Conservation (phyloP, 2,797 vertebrate species). For the Galagoides demidoff region DNA sequence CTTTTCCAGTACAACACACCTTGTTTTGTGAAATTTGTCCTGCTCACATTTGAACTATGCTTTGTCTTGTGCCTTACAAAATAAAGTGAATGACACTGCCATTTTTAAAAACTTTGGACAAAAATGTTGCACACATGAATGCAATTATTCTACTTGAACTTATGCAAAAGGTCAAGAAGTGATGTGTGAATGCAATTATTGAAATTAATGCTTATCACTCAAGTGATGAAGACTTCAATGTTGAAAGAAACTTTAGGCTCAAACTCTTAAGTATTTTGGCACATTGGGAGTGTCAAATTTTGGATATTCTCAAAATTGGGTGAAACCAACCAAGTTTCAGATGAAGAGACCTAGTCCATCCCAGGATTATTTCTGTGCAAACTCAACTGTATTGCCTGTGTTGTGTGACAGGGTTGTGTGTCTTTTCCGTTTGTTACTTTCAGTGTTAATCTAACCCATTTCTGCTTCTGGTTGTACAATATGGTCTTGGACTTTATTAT, state of each 20-base stretch:
- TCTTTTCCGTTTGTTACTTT: background rate
- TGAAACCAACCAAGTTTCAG: background rate
- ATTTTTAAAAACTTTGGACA: background rate
- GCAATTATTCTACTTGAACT: background rate
- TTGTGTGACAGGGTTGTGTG: background rate
- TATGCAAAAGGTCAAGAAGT: too few species aligned
- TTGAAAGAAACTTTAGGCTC: background rate
- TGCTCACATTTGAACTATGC: background rate
- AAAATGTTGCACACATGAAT: background rate
- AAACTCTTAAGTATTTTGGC: background rate
- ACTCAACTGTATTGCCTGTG: background rate
- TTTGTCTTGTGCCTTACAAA: background rate
- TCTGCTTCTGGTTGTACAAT: background rate
- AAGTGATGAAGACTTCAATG: background rate
- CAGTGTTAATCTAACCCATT: background rate
- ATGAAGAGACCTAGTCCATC: background rate
- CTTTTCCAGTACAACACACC: background rate
- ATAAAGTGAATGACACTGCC: background rate
- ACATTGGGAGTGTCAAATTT: background rate
- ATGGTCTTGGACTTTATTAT: background rate
- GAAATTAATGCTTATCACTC: background rate
- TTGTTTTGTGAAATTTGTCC: background rate
- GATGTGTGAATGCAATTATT: background rate
- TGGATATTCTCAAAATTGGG: background rate
- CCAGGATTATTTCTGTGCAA: background rate